Conservation (phyloP, 2,888 invertebrate genomes). For the Cybosia mesomella region DNA sequence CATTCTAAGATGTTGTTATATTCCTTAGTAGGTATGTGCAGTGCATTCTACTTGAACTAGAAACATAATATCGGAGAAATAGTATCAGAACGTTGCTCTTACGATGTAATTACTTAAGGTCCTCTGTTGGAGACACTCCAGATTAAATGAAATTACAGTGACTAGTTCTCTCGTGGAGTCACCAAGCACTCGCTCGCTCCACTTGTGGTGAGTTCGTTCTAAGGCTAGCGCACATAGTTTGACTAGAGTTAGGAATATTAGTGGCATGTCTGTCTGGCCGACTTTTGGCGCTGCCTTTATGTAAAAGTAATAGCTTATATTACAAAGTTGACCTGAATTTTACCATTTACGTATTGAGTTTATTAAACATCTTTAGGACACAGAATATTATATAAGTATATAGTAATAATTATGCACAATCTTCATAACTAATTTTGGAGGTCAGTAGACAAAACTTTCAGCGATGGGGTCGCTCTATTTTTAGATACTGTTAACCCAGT, state of each 20-base stretch:
- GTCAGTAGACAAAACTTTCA: no score
- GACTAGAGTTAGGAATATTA: slow-evolving; percentile 6
- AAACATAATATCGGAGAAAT: neutral
- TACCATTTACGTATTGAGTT: neutral
- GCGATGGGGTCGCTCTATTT: no score
- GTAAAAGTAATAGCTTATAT: slow-evolving; percentile 1
- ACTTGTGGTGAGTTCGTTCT: slow-evolving; percentile 5
- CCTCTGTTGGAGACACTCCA: neutral
- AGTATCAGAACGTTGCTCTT: neutral
- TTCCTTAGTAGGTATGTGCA: neutral
- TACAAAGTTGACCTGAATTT: neutral
- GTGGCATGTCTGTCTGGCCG: neutral
- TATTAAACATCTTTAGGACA: neutral
- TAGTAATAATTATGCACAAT: neutral
- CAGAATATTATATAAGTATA: neutral
- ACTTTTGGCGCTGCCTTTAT: neutral
- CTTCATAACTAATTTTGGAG: neutral
- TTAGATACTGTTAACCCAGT: no score
- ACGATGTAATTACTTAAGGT: slow-evolving; percentile 14
- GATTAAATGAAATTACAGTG: slow-evolving; percentile 11
- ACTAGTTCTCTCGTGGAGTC: neutral
- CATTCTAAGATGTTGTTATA: neutral
- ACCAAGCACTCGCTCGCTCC: neutral
- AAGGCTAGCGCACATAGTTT: slow-evolving; percentile 5
- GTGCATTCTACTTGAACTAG: neutral